Conservation (phyloP, 2,888 invertebrate species). For the Lepidonotus clava region DNA sequence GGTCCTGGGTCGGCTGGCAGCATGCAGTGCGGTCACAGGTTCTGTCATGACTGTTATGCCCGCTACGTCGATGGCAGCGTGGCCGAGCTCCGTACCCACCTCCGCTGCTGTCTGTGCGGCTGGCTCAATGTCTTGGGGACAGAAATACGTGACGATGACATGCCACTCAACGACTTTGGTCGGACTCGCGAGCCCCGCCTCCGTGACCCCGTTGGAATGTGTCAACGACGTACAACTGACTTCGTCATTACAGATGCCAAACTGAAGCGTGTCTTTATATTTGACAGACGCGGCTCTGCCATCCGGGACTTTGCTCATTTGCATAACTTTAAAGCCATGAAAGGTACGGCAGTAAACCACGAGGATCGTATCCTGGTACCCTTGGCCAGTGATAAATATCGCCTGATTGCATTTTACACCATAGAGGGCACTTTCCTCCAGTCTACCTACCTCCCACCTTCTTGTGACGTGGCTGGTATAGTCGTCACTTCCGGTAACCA, state of each 20-base stretch:
- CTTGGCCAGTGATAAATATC: neutral
- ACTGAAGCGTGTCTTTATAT: slow-evolving; percentile 48
- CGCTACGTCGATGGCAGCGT: slow-evolving; percentile 54
- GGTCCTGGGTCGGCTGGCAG: slow-evolving; percentile 16
- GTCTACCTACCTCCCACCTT: slow-evolving; percentile 35
- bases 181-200: slow-evolving; percentile 41
- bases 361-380: slow-evolving; percentile 53
- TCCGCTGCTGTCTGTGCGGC: slow-evolving; percentile 58
- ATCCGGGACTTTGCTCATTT: slow-evolving; percentile 55
- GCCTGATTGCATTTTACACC: slow-evolving; percentile 32
- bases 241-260: slow-evolving; percentile 48
- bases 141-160: slow-evolving; percentile 26
- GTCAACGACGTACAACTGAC: slow-evolving; percentile 18
- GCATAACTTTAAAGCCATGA: slow-evolving; percentile 24
- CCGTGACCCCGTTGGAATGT: slow-evolving; percentile 7
- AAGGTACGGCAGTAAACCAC: slow-evolving; percentile 36
- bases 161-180: slow-evolving; percentile 53
- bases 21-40: slow-evolving; percentile 54
- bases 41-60: slow-evolving; percentile 55
- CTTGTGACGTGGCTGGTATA: neutral
- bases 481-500: slow-evolving; percentile 3
- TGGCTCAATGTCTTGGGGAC: slow-evolving; percentile 16
- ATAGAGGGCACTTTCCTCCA: slow-evolving; percentile 40
- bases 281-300: slow-evolving; percentile 40
- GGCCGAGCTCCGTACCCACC: slow-evolving; percentile 50